Evolutionary conservation across 2,888 invertebrate genomes (phyloP).

Genomic region (Hypselothyrea guttata): DNA sequence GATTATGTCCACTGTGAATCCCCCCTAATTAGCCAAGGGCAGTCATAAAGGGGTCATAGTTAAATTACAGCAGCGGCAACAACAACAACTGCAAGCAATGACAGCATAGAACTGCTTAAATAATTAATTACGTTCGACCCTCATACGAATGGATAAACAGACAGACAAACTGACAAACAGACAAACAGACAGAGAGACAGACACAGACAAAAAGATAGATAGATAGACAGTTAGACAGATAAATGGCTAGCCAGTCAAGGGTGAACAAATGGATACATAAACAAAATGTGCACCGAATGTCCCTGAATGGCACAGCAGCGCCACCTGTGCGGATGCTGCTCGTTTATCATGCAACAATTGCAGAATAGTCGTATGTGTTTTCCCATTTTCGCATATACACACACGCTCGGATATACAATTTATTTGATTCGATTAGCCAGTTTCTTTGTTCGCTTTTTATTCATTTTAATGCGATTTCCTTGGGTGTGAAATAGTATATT

Average conservation of each 20-base stretch:
- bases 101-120: slow-evolving; percentile 53
- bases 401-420: no score
- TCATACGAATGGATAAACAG: slow-evolving; percentile 24
- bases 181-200: background rate
- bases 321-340: slow-evolving; percentile 36
- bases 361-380: no score
- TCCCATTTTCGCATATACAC: no score
- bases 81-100: slow-evolving; percentile 48
- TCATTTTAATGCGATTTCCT: no score
- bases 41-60: slow-evolving; percentile 47
- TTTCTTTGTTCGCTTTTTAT: no score
- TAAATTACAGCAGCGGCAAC: slow-evolving; percentile 37
- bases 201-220: background rate
- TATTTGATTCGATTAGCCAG: no score
- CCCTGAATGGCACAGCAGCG: slow-evolving; percentile 31
- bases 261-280: slow-evolving; percentile 24
- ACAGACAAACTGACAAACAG: background rate
- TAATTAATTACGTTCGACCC: slow-evolving; percentile 62
- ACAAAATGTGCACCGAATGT: slow-evolving; percentile 32
- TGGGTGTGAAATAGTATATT: no score
- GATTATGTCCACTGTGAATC: slow-evolving; percentile 26
- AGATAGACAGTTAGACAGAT: background rate
- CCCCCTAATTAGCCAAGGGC: slow-evolving; percentile 62
- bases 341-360: slow-evolving; percentile 20
- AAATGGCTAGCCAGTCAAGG: slow-evolving; percentile 25